Conservation (phyloP, 2,113 vertebrate species). For the Brienomyrus longianalis region DNA sequence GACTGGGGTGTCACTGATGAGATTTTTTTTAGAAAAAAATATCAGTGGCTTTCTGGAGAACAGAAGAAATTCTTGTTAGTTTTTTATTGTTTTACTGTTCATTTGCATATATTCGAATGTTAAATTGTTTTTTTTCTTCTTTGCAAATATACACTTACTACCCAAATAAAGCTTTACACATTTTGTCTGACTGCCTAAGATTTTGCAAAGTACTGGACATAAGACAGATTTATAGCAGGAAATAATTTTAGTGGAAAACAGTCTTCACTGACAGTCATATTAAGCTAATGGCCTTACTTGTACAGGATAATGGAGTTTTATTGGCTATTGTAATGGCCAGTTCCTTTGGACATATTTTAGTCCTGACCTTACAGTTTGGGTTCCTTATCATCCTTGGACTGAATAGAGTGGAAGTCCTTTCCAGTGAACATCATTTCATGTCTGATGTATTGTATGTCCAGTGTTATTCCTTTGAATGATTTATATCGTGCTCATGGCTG, state of each 20-base stretch:
- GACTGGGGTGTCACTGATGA: not conserved
- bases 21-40: not conserved
- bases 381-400: not conserved
- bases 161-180: not conserved
- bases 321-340: not conserved
- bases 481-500: not conserved
- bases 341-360: not conserved
- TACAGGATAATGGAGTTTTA: not conserved
- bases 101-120: not conserved
- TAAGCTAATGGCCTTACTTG: not conserved
- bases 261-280: not conserved
- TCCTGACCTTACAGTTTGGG: not conserved
- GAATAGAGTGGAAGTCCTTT: not conserved
- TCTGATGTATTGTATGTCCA: constrained; percentile 10
- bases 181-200: not conserved
- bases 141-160: not conserved
- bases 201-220: not conserved
- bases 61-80: not conserved
- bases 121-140: not conserved
- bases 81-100: not conserved
- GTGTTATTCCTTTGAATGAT: not conserved
- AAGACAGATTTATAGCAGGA: not conserved
- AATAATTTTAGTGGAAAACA: not conserved
- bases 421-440: not conserved
- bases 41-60: not conserved